Conservation (phyloP, 2,113 vertebrate genomes). For the Pygoscelis antarcticus region DNA sequence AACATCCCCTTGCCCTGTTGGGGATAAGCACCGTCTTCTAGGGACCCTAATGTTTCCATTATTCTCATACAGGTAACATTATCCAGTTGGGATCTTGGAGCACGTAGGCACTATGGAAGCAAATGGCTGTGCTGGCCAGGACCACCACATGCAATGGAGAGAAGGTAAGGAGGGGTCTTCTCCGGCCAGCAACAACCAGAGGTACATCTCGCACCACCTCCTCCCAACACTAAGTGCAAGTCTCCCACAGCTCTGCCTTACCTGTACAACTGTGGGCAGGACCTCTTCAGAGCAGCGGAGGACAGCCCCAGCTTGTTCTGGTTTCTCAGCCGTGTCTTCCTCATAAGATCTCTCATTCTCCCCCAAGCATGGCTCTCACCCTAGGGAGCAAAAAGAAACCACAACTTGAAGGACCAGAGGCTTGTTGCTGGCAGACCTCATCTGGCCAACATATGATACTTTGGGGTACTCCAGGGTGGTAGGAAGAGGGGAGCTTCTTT, state of each 20-base stretch:
- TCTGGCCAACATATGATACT: background rate
- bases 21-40: background rate
- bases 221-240: background rate
- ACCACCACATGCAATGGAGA: background rate
- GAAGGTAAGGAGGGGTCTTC: background rate
- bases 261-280: conserved; percentile 87
- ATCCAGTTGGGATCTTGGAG: background rate
- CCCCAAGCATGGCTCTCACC: conserved; percentile 80
- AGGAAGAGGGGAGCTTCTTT: background rate
- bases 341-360: conserved; percentile 82
- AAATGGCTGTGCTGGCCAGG: background rate
- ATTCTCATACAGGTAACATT: background rate
- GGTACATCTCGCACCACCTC: background rate
- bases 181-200: background rate
- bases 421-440: background rate
- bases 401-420: background rate
- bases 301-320: conserved; percentile 76
- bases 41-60: background rate
- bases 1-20: background rate
- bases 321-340: conserved; percentile 76
- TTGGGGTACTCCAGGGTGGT: background rate
- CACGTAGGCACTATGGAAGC: background rate
- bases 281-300: conserved; percentile 81
- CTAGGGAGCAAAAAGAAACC: conserved; percentile 15
- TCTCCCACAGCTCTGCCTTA: conserved; percentile 12